A percentile compares a stretch with the other conserved stretches of the same genome.
Evolutionary conservation across 53 echinoderm and acorn worm species (phyloP).

Genomic region (Luidia sarsii): DNA sequence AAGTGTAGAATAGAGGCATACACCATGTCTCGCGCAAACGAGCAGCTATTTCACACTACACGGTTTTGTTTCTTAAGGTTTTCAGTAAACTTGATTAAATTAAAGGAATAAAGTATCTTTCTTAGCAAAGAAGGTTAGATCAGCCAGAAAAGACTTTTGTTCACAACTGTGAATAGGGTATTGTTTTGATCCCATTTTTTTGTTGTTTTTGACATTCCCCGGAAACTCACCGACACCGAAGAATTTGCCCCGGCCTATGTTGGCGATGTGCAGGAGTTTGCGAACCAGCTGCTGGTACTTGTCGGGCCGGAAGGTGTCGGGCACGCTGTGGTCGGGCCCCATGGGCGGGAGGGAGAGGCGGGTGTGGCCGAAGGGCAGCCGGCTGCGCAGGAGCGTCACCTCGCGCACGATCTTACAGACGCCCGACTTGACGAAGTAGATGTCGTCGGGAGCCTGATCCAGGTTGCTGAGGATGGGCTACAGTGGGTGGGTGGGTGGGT

Average conservation of each 20-base stretch:
- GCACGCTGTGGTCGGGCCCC: conserved; percentile 60
- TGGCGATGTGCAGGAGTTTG: conserved; percentile 77
- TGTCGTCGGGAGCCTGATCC: conserved; percentile 62
- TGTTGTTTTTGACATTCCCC: too few species aligned
- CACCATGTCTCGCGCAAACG: too few species aligned
- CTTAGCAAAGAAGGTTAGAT: too few species aligned
- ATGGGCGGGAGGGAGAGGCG: conserved; percentile 74
- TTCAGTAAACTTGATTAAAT: too few species aligned
- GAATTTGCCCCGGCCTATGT: conserved; percentile 78
- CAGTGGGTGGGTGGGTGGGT: too few species aligned
- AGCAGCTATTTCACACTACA: too few species aligned
- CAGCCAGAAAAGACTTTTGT: too few species aligned
- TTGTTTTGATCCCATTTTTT: too few species aligned
- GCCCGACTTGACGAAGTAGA: conserved; percentile 91
- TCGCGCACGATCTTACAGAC: conserved; percentile 85
- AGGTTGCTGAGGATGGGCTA: conserved; percentile 86
- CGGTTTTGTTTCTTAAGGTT: too few species aligned
- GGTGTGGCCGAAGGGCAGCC: conserved; percentile 65
- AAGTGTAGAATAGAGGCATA: too few species aligned
- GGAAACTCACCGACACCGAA: conserved; percentile 96
- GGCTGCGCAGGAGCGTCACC: conserved; percentile 64
- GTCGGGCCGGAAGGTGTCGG: conserved; percentile 50
- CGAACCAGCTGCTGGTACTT: conserved; percentile 63
- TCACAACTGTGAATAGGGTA: too few species aligned
- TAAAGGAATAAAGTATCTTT: too few species aligned